Base-by-base conservation (phyloP, 2,113 vertebrate genomes). In the Symphodus melops region DNA sequence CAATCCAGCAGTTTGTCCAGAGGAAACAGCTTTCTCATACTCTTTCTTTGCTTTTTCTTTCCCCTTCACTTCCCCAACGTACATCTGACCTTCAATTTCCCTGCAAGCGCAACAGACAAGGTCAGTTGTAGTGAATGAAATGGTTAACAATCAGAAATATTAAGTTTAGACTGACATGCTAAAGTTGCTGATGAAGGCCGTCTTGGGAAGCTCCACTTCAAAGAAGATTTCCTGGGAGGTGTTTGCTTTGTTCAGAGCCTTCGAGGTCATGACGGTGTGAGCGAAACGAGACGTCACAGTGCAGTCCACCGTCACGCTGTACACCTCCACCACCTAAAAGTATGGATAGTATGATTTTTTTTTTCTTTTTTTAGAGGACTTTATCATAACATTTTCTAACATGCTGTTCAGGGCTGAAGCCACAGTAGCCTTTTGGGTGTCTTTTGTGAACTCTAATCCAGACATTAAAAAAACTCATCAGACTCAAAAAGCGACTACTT, bases 181-280 rank as follows among this genome's bases (percentile, higher is more conserved):
- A 79, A 97, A 98, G 91, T 96, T 96, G 68, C 94, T 95, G 89
- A 98, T 97, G 92, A 97, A 97, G 77, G 96, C 96, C 0, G 95
- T 96, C 86, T 96, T 98, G 49, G 96, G 97, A 23, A 98, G 94
- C 1, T 97, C 96, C 87, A 98, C 91, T 41, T 97, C 93, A 13
- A 97, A 99, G 70, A 92, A 76, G 42, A 96, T 94, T 92, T 99
- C 96, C 88, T 94, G 94, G 25, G 96, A 92, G 19, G 67, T 4
- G 0, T 92, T 92, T 52, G 93, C 96, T 56, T 86, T 95, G 91
- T 99, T 99, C 65, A 95, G 83, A 62, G 94, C 95, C 81, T 68
- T 92, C 39, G 97, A 97, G 84, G 94, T 98, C 89, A 98, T 95
- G 87, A 97, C 92, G 0, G 95, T 97, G 89, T 93, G 97, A 14